These are phyloP conservation scores for Phainopepla nitens DNA, from an alignment of 2,113 vertebrate genomes.

Conservation along the genomic window DNA sequence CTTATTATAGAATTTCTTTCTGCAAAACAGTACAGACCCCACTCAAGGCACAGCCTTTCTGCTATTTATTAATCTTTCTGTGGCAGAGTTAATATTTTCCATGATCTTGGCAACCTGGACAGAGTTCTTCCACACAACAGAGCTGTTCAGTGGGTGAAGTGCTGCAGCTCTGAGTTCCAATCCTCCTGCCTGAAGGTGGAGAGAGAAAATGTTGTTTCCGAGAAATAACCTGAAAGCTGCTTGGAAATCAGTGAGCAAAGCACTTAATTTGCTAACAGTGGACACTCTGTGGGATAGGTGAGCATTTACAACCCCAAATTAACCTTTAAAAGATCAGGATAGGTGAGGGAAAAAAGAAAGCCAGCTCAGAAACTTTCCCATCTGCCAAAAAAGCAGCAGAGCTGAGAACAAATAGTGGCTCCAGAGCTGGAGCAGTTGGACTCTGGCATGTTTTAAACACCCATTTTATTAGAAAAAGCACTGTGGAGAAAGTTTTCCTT, in stretches of 20 bases:
- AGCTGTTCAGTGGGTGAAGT: background rate
- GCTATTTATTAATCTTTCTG: background rate
- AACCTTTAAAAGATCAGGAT: background rate
- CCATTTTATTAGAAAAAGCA: background rate
- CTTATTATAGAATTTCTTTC: too few relatives aligned
- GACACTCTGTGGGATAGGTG: background rate
- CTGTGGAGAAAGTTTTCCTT: conserved; percentile 48
- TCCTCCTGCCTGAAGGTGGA: background rate
- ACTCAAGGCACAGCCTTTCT: background rate
- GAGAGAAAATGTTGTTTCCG: background rate
- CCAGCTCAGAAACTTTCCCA: background rate
- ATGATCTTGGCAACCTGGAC: background rate
- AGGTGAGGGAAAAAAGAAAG: background rate
- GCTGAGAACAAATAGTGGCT: background rate
- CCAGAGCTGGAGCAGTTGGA: background rate
- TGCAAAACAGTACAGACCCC: background rate
- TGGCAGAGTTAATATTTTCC: background rate
- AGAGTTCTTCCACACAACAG: background rate
- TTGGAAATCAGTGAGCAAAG: background rate
- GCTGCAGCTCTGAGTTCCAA: background rate
- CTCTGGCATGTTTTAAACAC: background rate
- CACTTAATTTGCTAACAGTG: background rate
- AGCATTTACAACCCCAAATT: background rate
- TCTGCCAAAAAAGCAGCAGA: background rate
- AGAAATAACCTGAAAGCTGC: background rate